Base-by-base conservation (phyloP, 2,888 invertebrate species). In the Melipona beecheii region DNA sequence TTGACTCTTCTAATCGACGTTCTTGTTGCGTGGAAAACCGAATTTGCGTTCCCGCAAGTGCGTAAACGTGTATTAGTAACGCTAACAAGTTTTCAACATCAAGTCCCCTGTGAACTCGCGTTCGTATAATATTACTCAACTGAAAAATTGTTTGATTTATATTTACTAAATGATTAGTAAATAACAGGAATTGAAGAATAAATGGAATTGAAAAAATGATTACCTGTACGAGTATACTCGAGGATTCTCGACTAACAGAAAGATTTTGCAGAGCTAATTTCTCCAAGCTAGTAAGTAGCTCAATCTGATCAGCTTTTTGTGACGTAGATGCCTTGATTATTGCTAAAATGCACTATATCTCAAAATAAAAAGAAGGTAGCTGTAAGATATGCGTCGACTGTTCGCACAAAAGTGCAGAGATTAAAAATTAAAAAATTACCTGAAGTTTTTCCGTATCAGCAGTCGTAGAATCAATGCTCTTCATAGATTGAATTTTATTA, bases 271-370 rank as follows among this genome's bases (percentile, higher is more conserved):
- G 91, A 78, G 96, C 95, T 86, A 96, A 95, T 89, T 96, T 96
- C 93, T 97, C 97, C 27, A 96, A 93, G 85, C 95, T 96, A 91
- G 95, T 95, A 9, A 97, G 92, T 31, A 96, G 93, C 79, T 97
- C 97, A 43, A 96, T 93, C 80, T 95, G 95, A 0, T 95, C 93
- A 0, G 95, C 94, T 82, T 94, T 95, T 0, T 95, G 95, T 0
- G 96, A 96, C 89, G 96, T 96, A 27, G 97, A 89, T 0, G 96
- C 95, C 89, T 96, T 96, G 11, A 96, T 95, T 21, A 96, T 95
- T 4, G 95, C 95, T 88, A 95, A 89, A 73, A 95, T 94, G 85
- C 95, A 92, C 94, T 95, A 93, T 5, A 27, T 80, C 17, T 5
- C 2, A 2, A 65, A 85, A 62, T 43, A 50, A 27, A 52, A 15